Evolutionary conservation across 2,888 invertebrate genomes (phyloP).

Genomic region (Melanophora roralis): DNA sequence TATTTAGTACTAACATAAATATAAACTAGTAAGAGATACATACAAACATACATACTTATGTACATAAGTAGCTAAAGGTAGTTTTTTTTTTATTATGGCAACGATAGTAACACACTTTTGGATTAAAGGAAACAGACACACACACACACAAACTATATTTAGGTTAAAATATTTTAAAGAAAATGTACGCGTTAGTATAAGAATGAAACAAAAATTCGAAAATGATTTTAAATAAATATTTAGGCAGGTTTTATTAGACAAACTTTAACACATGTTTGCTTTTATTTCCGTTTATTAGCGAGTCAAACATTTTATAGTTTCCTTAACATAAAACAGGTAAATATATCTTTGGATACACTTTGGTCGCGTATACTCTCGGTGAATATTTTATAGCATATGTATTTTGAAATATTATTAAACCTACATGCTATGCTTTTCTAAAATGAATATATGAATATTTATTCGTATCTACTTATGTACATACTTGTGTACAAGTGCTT

Average conservation of each 20-base stretch:
- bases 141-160: constrained; percentile 26
- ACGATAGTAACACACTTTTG: constrained; percentile 1
- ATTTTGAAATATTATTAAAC: too few species aligned
- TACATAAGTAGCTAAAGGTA: constrained; percentile 26
- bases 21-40: constrained; percentile 2
- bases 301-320: neutral
- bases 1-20: neutral
- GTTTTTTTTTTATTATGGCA: constrained; percentile 14
- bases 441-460: too few species aligned
- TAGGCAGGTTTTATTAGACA: neutral
- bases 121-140: neutral
- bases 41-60: too few species aligned
- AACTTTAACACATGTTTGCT: neutral
- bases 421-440: too few species aligned
- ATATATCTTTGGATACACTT: neutral
- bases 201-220: neutral
- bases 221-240: constrained; percentile 8
- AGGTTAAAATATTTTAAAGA: constrained; percentile 7
- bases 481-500: too few species aligned
- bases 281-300: neutral
- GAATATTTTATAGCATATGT: neutral
- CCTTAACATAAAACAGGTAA: neutral
- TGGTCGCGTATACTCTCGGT: neutral
- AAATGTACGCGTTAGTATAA: neutral
- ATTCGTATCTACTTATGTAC: too few species aligned